phyloP scores from a whole-genome alignment of 2,797 vertebrate species.

The Hirundo rustica region DNA sequence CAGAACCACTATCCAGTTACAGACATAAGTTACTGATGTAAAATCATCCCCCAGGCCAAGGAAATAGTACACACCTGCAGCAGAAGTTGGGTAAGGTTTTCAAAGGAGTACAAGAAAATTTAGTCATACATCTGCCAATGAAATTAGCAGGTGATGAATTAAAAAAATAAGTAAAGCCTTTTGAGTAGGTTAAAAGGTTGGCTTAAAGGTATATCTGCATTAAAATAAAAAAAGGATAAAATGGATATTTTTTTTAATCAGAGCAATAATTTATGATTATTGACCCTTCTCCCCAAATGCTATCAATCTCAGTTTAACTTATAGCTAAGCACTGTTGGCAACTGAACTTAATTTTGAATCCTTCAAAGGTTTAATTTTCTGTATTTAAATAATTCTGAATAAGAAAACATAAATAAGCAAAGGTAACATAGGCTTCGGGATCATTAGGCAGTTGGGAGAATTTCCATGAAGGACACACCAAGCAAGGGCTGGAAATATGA shows the following conservation, averaged over 20 bases:
- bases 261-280: not conserved
- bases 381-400: not conserved
- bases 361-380: not conserved
- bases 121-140: not conserved
- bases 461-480: not conserved
- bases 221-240: not conserved
- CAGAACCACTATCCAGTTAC: not conserved
- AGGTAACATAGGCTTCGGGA: not conserved
- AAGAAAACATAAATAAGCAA: not conserved
- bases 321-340: not conserved
- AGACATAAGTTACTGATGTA: not conserved
- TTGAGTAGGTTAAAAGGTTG: not conserved
- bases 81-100: not conserved
- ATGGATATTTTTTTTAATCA: not conserved
- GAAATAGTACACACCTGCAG: not conserved
- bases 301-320: not conserved
- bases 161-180: not conserved
- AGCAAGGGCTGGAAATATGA: not conserved
- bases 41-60: not conserved
- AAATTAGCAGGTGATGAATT: constrained; percentile 5
- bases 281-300: not conserved
- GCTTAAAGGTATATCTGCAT: not conserved
- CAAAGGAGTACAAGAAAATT: not conserved
- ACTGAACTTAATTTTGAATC: not conserved
- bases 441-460: not conserved